A percentile compares a stretch with the other conserved stretches of the same genome.
phyloP scores from a whole-genome alignment of 2,113 vertebrate species.

The Podarcis cretensis region DNA sequence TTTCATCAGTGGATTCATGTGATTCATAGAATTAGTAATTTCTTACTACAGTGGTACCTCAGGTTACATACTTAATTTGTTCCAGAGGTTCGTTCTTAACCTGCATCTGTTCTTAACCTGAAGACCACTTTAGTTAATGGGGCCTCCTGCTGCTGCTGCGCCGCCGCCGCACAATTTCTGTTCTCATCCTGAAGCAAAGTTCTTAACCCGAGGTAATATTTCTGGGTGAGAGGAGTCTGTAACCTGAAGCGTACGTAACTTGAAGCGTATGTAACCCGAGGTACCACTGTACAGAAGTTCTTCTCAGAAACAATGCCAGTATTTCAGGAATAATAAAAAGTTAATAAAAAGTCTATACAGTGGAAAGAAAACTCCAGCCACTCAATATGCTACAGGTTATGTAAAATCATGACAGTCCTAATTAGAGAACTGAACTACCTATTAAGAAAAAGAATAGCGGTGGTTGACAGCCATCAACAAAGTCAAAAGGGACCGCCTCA shows the following conservation, averaged over 20 bases:
- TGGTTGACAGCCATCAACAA: conserved; percentile 55
- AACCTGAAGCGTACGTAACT: too few relatives aligned
- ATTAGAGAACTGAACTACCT: conserved; percentile 39
- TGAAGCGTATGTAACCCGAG: too few relatives aligned
- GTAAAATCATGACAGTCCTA: conserved; percentile 20
- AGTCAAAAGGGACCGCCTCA: conserved; percentile 61
- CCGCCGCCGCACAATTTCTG: too few relatives aligned
- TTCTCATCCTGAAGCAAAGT: too few relatives aligned
- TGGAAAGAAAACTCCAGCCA: neutral
- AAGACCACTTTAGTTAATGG: too few relatives aligned
- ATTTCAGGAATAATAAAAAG: neutral
- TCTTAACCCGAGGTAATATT: too few relatives aligned
- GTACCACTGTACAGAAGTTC: too few relatives aligned
- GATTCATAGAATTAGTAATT: neutral
- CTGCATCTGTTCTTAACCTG: too few relatives aligned
- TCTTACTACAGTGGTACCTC: neutral
- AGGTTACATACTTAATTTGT: too few relatives aligned
- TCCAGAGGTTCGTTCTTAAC: too few relatives aligned
- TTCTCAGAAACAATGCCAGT: neutral
- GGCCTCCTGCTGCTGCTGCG: too few relatives aligned
- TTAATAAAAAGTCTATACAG: neutral
- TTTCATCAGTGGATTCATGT: neutral
- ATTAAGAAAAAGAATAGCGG: conserved; percentile 49
- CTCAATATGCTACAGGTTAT: neutral
- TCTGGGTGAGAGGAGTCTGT: too few relatives aligned